phyloP scores from a whole-genome alignment of 2,113 vertebrate species.

The Platycercus adscitus region DNA sequence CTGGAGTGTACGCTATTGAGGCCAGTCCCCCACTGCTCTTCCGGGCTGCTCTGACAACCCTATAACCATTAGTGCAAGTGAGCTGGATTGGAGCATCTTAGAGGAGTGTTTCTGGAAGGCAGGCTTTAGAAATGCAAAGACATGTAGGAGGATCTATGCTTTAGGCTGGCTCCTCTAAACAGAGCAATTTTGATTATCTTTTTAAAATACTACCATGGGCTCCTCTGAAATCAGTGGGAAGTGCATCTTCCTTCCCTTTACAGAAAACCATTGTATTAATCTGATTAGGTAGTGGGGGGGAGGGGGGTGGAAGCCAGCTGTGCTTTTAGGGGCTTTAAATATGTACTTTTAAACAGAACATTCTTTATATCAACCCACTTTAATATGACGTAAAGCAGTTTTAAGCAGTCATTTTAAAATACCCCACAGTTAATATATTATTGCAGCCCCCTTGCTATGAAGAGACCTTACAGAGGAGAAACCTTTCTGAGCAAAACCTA shows the following conservation, averaged over 20 bases:
- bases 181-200: slow-evolving; percentile 71
- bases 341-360: slow-evolving; percentile 65
- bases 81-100: background rate
- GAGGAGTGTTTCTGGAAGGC: background rate
- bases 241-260: slow-evolving; percentile 58
- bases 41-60: background rate
- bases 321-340: slow-evolving; percentile 56
- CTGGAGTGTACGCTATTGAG: background rate
- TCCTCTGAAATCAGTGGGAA: slow-evolving; percentile 64
- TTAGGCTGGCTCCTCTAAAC: slow-evolving; percentile 62
- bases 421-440: slow-evolving; percentile 53
- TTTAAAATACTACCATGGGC: slow-evolving; percentile 43
- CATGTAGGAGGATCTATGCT: slow-evolving; percentile 39
- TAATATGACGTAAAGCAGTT: slow-evolving; percentile 56
- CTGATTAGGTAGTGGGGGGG: slow-evolving; percentile 47
- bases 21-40: background rate
- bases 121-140: slow-evolving; percentile 59
- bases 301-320: background rate
- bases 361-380: slow-evolving; percentile 57
- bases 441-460: background rate
- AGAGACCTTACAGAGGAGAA: slow-evolving; percentile 38
- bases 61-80: background rate
- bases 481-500: slow-evolving; percentile 20
- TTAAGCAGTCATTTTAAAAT: slow-evolving; percentile 64
- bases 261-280: slow-evolving; percentile 64